Conservation (phyloP, 2,888 invertebrate genomes). For the Pyrrhosoma nymphula region DNA sequence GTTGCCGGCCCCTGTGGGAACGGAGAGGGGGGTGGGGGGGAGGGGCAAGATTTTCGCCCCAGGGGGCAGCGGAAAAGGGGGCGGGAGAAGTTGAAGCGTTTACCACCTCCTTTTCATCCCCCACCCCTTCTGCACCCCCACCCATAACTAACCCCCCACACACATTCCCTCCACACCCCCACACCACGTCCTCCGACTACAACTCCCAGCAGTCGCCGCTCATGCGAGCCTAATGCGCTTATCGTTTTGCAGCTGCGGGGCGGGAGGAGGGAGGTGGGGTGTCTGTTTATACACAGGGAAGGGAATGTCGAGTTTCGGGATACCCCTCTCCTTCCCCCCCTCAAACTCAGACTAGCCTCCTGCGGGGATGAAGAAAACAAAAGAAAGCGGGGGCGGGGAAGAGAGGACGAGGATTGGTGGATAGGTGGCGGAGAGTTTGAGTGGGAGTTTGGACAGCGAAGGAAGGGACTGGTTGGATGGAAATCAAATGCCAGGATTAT, state of each 20-base stretch:
- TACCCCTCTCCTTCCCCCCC: too few relatives aligned
- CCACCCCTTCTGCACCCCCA: neutral
- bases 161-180: neutral
- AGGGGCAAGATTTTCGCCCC: constrained; percentile 1
- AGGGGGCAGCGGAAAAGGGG: neutral
- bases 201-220: neutral
- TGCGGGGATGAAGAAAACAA: neutral
- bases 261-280: neutral
- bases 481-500: neutral
- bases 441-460: neutral
- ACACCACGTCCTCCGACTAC: neutral
- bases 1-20: too few relatives aligned
- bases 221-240: constrained; percentile 59
- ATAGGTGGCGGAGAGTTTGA: neutral
- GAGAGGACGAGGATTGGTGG: neutral
- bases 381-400: neutral
- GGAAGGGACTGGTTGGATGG: neutral
- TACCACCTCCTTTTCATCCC: neutral
- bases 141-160: neutral
- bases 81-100: neutral
- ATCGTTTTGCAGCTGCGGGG: neutral
- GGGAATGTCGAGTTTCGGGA: neutral
- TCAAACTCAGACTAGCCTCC: neutral
- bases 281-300: neutral
- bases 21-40: neutral